Evolutionary conservation across 2,888 invertebrate genomes (phyloP), one percentile per base, ranked within the genome.

Genomic region (Sympetrum striolatum): DNA sequence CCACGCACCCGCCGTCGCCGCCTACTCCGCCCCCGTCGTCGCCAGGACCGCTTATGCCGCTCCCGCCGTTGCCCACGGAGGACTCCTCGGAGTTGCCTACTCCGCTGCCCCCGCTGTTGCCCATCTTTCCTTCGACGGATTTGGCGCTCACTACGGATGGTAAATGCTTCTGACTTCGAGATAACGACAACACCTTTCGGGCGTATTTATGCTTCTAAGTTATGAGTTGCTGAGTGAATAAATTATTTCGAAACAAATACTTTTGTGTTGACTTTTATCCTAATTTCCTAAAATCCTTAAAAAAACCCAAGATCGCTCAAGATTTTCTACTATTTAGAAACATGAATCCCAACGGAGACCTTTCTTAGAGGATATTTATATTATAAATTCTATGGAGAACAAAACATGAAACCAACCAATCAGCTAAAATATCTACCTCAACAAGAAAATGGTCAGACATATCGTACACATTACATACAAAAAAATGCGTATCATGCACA

Each of bases 61-160:
- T 37, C 90, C 91, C 64, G 90, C 91, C 44, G 91, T 91, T 80
- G 91, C 92, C 64, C 92, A 91, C n/a, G n/a, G n/a, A n/a, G 64
- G 81, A 25, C 81, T 81, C 60, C 39, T 81, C 82, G 90, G 81
- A 53, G 90, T 81, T 37, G 91, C 91, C 86, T 90, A 90, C 90
- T 90, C 90, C 80, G 90, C 91, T 37, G 91, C 91, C 80, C 90
- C 91, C 64, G 90, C 91, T 39, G 91, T 91, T 80, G 91, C 92
- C 64, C 92, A 91, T 90, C 90, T 91, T 48, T 44, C 90, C 90
- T 92, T 92, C 91, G 91, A 91, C 58, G 92, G 92, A 64, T 91
- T 91, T 79, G 92, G 92, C 37, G 91, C 90, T 91, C 91, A 91
- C 91, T 92, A 92, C 90, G 92, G 81, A 90, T 92, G 91, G 90